A percentile compares a stretch with the other conserved stretches of the same genome.
These are phyloP conservation scores for Synaphobranchus kaupii DNA, from an alignment of 2,797 vertebrate genomes.

Conservation along the genomic window DNA sequence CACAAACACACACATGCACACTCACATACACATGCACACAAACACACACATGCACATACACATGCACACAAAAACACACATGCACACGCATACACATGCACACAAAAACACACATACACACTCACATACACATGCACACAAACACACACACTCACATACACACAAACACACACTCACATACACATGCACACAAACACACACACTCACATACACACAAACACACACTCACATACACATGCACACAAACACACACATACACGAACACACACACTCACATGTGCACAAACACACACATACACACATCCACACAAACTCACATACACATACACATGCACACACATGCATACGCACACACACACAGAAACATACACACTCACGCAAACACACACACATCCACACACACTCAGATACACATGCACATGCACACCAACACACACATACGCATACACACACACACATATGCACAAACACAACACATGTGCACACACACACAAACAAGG, in stretches of 20 bases:
- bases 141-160: too few species aligned
- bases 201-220: neutral
- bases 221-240: too few species aligned
- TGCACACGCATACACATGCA: neutral
- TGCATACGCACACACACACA: neutral
- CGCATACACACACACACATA: neutral
- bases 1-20: too few species aligned
- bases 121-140: too few species aligned
- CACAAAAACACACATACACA: too few species aligned
- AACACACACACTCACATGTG: neutral
- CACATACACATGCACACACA: neutral
- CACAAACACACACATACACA: neutral
- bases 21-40: neutral
- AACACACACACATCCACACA: neutral
- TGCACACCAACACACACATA: neutral
- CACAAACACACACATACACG: too few species aligned
- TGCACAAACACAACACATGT: neutral
- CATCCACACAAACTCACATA: neutral
- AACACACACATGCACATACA: neutral
- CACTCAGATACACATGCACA: neutral
- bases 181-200: neutral
- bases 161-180: too few species aligned
- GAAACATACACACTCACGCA: neutral
- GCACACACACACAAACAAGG: neutral
- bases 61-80: too few species aligned